A percentile compares a stretch with the other conserved stretches of the same genome.
Conservation (phyloP, 1,140 invertebrate species). For the Coenobita brevimanus region DNA sequence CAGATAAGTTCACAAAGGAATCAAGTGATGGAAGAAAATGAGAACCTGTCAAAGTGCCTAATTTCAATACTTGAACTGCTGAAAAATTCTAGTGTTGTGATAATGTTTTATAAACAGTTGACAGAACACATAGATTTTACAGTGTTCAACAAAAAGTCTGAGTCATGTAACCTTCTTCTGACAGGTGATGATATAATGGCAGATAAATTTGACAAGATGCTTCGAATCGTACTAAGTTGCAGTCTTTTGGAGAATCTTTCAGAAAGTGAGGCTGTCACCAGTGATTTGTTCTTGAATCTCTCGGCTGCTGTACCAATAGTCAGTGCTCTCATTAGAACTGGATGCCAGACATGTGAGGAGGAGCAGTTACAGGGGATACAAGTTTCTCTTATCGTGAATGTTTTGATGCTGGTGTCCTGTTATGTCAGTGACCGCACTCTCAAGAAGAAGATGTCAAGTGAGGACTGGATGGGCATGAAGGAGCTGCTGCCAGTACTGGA, state of each 20-base stretch:
- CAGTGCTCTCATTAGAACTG: constrained; percentile 26
- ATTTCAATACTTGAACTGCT: constrained; percentile 32
- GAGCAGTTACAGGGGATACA: constrained; percentile 46
- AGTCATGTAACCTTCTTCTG: neutral
- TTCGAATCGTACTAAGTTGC: constrained; percentile 12
- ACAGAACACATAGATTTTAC: constrained; percentile 44
- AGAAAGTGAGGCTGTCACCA: constrained; percentile 42
- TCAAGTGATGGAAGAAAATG: constrained; percentile 42
- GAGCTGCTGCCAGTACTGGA: constrained; percentile 75
- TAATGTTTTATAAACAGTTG: constrained; percentile 49
- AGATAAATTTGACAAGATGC: constrained; percentile 22
- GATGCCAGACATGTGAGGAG: constrained; percentile 47
- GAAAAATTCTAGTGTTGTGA: constrained; percentile 39
- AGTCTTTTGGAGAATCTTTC: constrained; percentile 38
- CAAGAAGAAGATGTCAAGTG: constrained; percentile 44
- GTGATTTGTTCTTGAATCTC: constrained; percentile 46
- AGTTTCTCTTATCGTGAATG: constrained; percentile 41
- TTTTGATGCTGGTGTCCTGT: constrained; percentile 51
- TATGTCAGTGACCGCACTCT: constrained; percentile 49
- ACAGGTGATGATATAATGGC: constrained; percentile 42
- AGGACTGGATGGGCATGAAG: constrained; percentile 74
- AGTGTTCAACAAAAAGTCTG: neutral
- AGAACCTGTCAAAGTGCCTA: constrained; percentile 24
- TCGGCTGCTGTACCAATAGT: constrained; percentile 61
- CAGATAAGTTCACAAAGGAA: neutral